Evolutionary conservation across 1,140 invertebrate genomes (phyloP).

Genomic region (Zophobas morio): DNA sequence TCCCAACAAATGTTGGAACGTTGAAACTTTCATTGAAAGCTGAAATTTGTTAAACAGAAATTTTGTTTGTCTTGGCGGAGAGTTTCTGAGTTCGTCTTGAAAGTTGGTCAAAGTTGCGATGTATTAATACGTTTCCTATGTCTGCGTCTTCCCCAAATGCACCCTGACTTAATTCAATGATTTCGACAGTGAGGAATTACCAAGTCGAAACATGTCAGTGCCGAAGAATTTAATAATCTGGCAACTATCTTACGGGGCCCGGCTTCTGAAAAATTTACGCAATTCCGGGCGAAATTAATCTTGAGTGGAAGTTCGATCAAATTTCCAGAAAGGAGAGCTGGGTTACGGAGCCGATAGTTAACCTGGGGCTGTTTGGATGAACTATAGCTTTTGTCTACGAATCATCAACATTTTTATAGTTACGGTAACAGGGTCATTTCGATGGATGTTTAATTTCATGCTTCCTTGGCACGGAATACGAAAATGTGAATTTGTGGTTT

Average conservation of each 20-base stretch:
- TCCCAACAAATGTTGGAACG: not conserved
- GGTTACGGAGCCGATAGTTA: constrained; percentile 5
- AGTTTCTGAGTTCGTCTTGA: not conserved
- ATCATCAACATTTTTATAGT: constrained; percentile 1
- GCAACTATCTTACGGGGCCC: constrained; percentile 11
- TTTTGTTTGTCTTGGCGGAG: not conserved
- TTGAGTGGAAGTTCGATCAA: constrained; percentile 26
- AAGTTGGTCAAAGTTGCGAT: not conserved
- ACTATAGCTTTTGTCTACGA: constrained; percentile 5
- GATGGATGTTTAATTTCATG: no score
- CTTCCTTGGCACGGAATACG: no score
- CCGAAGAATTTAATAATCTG: constrained; percentile 30
- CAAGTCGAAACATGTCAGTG: constrained; percentile 19
- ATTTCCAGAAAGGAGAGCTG: not conserved
- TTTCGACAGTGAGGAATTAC: constrained; percentile 14
- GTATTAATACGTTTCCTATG: not conserved
- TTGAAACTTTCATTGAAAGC: not conserved
- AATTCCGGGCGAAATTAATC: constrained; percentile 25
- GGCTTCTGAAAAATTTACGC: constrained; percentile 26
- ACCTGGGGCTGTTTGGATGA: constrained; percentile 23
- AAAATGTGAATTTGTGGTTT: no score
- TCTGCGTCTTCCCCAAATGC: not conserved
- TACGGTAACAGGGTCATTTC: not conserved
- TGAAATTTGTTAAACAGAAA: not conserved
- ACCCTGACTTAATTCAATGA: not conserved